These are phyloP conservation scores for Trogon surrucura DNA, from an alignment of 2,113 vertebrate species.

Conservation along the genomic window DNA sequence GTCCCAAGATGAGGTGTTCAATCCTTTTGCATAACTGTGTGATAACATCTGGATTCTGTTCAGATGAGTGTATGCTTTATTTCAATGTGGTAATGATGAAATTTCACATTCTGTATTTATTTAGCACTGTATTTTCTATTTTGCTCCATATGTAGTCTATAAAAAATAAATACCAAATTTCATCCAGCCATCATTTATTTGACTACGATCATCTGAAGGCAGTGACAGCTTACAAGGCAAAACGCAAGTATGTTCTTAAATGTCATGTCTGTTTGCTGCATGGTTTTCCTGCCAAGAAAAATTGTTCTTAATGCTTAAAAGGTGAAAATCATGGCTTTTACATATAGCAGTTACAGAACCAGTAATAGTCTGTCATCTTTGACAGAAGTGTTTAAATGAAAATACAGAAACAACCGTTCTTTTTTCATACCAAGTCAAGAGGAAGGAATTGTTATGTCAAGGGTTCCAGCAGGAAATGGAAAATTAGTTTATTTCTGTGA, in stretches of 20 bases:
- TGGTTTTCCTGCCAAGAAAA: background rate
- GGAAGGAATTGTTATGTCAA: background rate
- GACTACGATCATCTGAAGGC: background rate
- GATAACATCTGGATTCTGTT: background rate
- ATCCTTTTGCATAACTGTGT: background rate
- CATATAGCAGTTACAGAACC: background rate
- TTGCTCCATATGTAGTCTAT: background rate
- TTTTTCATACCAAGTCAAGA: background rate
- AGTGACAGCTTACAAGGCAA: background rate
- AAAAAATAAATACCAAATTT: background rate
- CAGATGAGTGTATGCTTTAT: background rate
- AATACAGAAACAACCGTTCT: background rate
- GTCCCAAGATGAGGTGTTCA: background rate
- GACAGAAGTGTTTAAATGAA: background rate
- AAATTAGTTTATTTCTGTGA: background rate
- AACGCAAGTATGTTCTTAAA: background rate
- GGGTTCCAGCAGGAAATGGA: background rate
- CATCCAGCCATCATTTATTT: background rate
- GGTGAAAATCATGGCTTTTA: background rate
- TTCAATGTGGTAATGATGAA: background rate
- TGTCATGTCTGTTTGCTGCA: background rate
- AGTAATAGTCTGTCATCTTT: background rate
- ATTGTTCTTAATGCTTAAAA: background rate
- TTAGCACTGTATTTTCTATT: background rate
- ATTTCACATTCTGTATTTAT: background rate